Conservation (phyloP, 2,797 vertebrate species). For the Catamblyrhynchus diadema region DNA sequence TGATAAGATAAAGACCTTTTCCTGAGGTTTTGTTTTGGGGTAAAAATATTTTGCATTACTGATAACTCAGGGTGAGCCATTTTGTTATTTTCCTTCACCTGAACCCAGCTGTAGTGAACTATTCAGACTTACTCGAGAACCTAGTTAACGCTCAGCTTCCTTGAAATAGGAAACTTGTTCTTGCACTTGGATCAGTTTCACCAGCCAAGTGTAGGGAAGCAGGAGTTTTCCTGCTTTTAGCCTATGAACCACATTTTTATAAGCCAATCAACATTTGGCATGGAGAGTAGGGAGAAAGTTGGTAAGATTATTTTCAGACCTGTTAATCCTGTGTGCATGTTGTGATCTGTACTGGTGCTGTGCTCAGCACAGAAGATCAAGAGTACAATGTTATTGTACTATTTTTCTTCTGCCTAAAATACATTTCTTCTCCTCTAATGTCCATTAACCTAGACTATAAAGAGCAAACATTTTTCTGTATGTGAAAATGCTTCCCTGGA, state of each 20-base stretch:
- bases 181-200: background rate
- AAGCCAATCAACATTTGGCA: background rate
- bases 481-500: background rate
- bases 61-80: background rate
- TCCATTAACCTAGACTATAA: background rate
- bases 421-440: background rate
- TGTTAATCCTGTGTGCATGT: background rate
- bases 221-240: conserved; percentile 38
- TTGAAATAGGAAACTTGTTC: conserved; percentile 33
- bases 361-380: background rate
- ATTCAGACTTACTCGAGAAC: conserved; percentile 3
- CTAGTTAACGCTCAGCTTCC: conserved; percentile 29
- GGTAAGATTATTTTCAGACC: background rate
- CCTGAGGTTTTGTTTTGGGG: background rate
- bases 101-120: background rate
- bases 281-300: background rate
- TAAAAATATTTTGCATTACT: background rate
- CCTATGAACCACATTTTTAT: background rate
- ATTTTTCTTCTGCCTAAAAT: background rate
- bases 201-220: conserved; percentile 31
- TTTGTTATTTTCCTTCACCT: conserved; percentile 26
- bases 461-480: background rate
- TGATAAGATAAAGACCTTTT: conserved; percentile 61
- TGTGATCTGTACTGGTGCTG: background rate
- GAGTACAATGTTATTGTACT: background rate